A percentile compares a stretch with the other conserved stretches of the same genome.
These are phyloP conservation scores for Labia minor DNA, from an alignment of 2,888 invertebrate genomes.

Conservation along the genomic window DNA sequence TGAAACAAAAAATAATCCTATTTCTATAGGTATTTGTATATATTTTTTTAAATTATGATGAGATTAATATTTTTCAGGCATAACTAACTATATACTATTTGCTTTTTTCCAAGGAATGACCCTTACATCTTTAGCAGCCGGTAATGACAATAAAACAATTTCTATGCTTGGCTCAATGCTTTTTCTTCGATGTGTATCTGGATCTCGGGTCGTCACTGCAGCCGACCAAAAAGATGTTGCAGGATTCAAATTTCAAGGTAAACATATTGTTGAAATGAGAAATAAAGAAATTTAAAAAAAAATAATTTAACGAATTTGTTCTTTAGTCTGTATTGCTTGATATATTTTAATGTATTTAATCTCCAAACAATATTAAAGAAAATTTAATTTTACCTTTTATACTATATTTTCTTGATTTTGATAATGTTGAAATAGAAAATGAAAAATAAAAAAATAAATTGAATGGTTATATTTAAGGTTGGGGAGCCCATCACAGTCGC, in stretches of 20 bases:
- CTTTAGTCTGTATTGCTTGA: too few relatives aligned
- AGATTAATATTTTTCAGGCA: too few relatives aligned
- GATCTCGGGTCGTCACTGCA: constrained; percentile 51
- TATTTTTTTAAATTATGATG: background rate
- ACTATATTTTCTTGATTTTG: too few relatives aligned
- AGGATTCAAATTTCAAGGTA: constrained; percentile 47
- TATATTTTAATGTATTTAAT: too few relatives aligned
- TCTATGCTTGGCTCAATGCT: constrained; percentile 61
- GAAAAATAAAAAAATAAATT: too few relatives aligned
- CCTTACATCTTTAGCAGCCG: constrained; percentile 33
- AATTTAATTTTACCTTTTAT: too few relatives aligned
- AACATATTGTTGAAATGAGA: constrained; percentile 23
- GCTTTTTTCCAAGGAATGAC: constrained; percentile 36
- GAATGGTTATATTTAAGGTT: constrained; percentile 45
- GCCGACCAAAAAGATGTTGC: constrained; percentile 44
- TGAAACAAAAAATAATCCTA: constrained; percentile 52
- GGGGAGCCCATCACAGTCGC: constrained; percentile 55
- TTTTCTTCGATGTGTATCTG: constrained; percentile 60
- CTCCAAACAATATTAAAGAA: too few relatives aligned
- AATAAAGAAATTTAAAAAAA: constrained; percentile 18
- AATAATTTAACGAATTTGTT: too few relatives aligned
- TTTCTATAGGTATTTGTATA: constrained; percentile 50
- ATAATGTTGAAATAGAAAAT: too few relatives aligned
- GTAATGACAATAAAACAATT: constrained; percentile 36
- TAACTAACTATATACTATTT: background rate